Evolutionary conservation across 2,113 vertebrate species (phyloP), one percentile per base, ranked within the genome.

Genomic region (Motacilla alba): DNA sequence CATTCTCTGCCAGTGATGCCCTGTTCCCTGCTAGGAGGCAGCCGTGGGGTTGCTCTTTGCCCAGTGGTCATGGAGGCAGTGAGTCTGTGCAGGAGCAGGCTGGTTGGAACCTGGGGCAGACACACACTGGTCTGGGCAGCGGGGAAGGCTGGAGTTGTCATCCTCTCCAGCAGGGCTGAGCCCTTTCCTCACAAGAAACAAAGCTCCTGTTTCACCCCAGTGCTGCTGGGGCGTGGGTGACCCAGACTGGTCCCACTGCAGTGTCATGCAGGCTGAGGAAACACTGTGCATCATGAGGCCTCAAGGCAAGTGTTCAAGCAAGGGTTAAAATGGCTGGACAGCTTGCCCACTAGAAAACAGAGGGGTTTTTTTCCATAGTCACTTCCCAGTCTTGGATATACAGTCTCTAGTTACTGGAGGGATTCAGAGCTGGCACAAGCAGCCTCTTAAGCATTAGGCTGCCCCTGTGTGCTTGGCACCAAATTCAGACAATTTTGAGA

Each of bases 401-500:
- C 41, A n/a, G 66, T 80, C 67, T 88, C 78, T 53, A 60, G 82
- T 94, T 87, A 91, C 87, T 86, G 78, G 68, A 82, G 76, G 91
- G 93, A 95, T 89, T 83, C 91, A 78, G 86, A 77, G 49, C 89
- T 72, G 95, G 93, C 86, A 93, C 52, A 60, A 73, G 78, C 58
- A 15, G 26, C 11, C 33, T 90, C 55, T 76, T 81, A 63, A 96
- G 83, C 87, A 83, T 93, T 88, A 97, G 79, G 63, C 78, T 72
- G 49, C 91, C 92, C 93, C 90, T 91, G 81, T 93, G 81, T 91
- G 46, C 62, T 97, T 98, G 96, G 96, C 96, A 95, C 87, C 58
- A 91, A 90, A 96, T 93, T 97, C 90, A 97, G 95, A 97, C 55
- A 10, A 87, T 83, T 97, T 96, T 93, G 94, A 96, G 93, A 97